phyloP scores from a whole-genome alignment of 1,140 invertebrate genomes.

The Drosophila sulfurigaster region DNA sequence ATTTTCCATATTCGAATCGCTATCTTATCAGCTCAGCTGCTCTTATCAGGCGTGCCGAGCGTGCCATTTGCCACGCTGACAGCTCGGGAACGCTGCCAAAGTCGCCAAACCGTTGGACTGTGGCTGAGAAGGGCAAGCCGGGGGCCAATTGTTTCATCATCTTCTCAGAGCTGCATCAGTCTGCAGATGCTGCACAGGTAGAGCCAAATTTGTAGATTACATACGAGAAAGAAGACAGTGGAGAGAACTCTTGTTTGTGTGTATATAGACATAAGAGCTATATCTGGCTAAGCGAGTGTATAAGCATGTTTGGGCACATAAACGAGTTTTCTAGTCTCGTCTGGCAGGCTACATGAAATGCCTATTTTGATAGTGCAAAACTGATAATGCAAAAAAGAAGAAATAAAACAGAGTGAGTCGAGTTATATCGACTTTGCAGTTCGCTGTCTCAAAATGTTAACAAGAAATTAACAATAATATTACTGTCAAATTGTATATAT shows the following conservation, averaged over 20 bases:
- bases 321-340: constrained; percentile 57
- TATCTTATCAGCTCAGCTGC: constrained; percentile 40
- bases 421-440: constrained; percentile 17
- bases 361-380: constrained; percentile 65
- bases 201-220: too few species aligned
- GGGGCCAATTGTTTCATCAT: constrained; percentile 13
- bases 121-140: background rate
- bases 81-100: background rate
- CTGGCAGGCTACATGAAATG: constrained; percentile 33
- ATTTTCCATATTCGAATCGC: constrained; percentile 14
- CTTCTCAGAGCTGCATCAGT: background rate
- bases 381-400: constrained; percentile 13
- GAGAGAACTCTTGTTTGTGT: background rate
- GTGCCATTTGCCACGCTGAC: constrained; percentile 22
- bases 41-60: constrained; percentile 36
- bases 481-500: too few species aligned
- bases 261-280: constrained; percentile 12
- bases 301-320: constrained; percentile 10
- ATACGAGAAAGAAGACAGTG: too few species aligned
- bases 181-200: constrained; percentile 16
- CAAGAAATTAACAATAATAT: background rate
- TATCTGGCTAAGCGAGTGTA: background rate
- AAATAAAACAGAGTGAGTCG: constrained; percentile 2
- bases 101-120: background rate
- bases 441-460: constrained; percentile 1